Evolutionary conservation across 2,888 invertebrate genomes (phyloP), one percentile per base, ranked within the genome.

Genomic region (Bruchidius siliquastri): DNA sequence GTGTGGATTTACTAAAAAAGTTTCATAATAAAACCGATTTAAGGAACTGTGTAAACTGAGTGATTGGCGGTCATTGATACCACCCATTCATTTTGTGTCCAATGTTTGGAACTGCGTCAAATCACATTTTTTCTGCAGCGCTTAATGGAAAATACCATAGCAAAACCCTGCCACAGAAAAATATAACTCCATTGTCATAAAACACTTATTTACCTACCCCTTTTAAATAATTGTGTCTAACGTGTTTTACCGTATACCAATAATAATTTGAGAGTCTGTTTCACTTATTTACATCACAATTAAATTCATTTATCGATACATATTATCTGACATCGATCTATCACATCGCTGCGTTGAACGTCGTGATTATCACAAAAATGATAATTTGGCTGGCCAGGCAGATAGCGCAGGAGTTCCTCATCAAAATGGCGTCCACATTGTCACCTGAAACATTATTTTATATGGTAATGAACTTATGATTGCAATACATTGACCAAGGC

Each of bases 401-500:
- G 80, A 85, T 85, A 76, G 85, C 84, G 77, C 85, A 85, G 66
- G 86, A 86, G 82, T 93, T 94, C 86, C 95, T 91, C 85, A 94
- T 91, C 81, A 94, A 90, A 83, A 95, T 95, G 80, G 96, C 95
- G 82, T 96, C 95, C 91, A 95, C 95, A 87, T 95, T 95, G 89
- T 96, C 95, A 85, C 95, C 96, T 95, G 90, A 70, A 87, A 88
- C 79, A 83, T 26, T 4, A 71, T 30, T 20, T 22, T 70, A 13
- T n/a, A n/a, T n/a, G n/a, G n/a, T n/a, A n/a, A n/a, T n/a, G n/a
- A n/a, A n/a, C n/a, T n/a, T n/a, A n/a, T n/a, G n/a, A n/a, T n/a
- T n/a, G n/a, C n/a, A n/a, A n/a, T n/a, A n/a, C n/a, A n/a, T n/a
- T n/a, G n/a, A n/a, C n/a, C n/a, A n/a, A n/a, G n/a, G n/a, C n/a